Percentiles rank a stretch among this genome's conserved stretches.
Evolutionary conservation across 2,888 invertebrate species (phyloP).

Genomic region (Drosophila quinaria): DNA sequence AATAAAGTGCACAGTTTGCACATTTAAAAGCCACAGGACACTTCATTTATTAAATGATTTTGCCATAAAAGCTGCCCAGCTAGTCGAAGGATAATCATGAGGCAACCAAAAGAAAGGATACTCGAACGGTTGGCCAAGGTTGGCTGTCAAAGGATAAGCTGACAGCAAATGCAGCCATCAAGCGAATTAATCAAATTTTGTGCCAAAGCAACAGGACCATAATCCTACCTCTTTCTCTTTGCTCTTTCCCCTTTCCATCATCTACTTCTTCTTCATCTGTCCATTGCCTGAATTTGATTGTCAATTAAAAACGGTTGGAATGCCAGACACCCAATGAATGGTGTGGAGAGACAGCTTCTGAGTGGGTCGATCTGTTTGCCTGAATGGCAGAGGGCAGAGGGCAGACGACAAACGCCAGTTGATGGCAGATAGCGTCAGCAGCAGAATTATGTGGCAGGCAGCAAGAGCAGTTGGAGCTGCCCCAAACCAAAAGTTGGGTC

Average conservation of each 20-base stretch:
- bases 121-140: constrained; percentile 6
- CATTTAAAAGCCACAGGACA: constrained; percentile 59
- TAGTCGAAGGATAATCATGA: constrained; percentile 34
- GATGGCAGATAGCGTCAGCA: constrained; percentile 22
- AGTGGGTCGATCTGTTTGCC: constrained; percentile 42
- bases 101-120: constrained; percentile 35
- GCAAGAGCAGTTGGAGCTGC: not conserved
- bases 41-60: constrained; percentile 67
- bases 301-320: constrained; percentile 68
- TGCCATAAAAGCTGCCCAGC: constrained; percentile 39
- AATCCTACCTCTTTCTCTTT: not conserved
- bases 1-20: constrained; percentile 49
- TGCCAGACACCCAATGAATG: constrained; percentile 59
- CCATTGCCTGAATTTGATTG: constrained; percentile 60
- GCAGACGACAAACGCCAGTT: constrained; percentile 19
- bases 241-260: not conserved
- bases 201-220: constrained; percentile 40
- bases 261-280: too few relatives aligned
- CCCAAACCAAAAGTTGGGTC: constrained; percentile 10
- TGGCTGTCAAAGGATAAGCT: constrained; percentile 60
- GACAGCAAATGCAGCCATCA: constrained; percentile 68
- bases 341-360: constrained; percentile 20
- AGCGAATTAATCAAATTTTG: constrained; percentile 68
- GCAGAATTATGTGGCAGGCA: not conserved
- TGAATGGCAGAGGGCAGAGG: constrained; percentile 21